Conservation (phyloP, 2,113 vertebrate species). For the Piaya cayana region DNA sequence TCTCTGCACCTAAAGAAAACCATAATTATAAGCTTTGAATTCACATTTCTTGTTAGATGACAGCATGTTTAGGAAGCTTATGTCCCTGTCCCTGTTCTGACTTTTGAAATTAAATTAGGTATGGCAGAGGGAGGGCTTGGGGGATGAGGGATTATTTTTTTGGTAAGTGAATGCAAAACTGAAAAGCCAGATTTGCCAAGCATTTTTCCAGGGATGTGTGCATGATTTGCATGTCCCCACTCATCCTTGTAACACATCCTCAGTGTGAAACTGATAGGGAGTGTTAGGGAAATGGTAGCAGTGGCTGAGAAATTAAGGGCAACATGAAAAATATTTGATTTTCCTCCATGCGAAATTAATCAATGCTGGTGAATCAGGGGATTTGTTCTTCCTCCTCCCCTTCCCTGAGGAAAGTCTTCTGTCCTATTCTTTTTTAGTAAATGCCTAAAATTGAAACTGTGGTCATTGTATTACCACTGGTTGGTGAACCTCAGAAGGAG, state of each 20-base stretch:
- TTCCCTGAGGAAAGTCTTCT: not conserved
- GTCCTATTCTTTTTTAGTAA: not conserved
- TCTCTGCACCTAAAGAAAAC: slow-evolving; percentile 36
- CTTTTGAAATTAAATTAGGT: slow-evolving; percentile 68
- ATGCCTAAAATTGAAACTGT: not conserved
- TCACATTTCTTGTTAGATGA: slow-evolving; percentile 20
- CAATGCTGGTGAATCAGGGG: not conserved
- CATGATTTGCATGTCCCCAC: slow-evolving; percentile 38
- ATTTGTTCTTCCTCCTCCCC: not conserved
- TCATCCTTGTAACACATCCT: slow-evolving; percentile 30
- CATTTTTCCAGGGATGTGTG: slow-evolving; percentile 53
- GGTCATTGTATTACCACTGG: slow-evolving; percentile 28
- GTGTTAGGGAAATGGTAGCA: not conserved
- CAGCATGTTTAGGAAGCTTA: slow-evolving; percentile 56
- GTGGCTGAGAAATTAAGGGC: not conserved
- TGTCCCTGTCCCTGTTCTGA: slow-evolving; percentile 56
- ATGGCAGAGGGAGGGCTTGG: slow-evolving; percentile 46
- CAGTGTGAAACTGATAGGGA: slow-evolving; percentile 1
- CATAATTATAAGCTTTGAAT: slow-evolving; percentile 36
- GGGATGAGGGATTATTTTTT: slow-evolving; percentile 59
- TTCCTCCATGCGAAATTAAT: not conserved
- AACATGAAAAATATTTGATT: not conserved
- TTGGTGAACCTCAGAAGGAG: slow-evolving; percentile 31
- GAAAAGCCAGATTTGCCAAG: slow-evolving; percentile 59
- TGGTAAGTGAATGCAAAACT: slow-evolving; percentile 62